Base-by-base conservation (phyloP, 2,888 invertebrate genomes). In the Polydrusus cervinus region DNA sequence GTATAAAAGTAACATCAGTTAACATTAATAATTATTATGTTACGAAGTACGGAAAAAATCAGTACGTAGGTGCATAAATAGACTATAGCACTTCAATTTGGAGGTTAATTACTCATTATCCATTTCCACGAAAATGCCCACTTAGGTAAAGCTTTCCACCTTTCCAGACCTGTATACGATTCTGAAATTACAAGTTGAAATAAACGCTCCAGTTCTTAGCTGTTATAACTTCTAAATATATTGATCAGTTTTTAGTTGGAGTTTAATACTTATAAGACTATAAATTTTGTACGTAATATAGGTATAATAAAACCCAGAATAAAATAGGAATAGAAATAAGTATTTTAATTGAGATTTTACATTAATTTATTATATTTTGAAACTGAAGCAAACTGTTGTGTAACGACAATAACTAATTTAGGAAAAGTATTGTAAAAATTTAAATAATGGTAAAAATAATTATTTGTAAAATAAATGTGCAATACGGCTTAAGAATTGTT, bases 331-430 rank as follows among this genome's bases (percentile, higher is more conserved):
- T 75, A 66, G 75, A 62, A 66, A 74, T 68, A 73, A 71, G 76
- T 3, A 43, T 30, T 51, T 65, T 49, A 13, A 49, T 49, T 67
- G 16, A 20, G 79, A 78, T 76, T 80, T 80, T 80, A 79, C 77
- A 78, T 78, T 79, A 11, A 53, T 40, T 71, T 71, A 20, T 53
- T 64, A 40, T 55, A 64, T 81, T 78, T 79, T 75, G 74, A 78
- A 79, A 78, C 51, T 66, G 34, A 74, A 62, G 65, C 55, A 80
- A 74, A 86, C 86, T 87, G 87, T 87, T 87, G 87, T 87, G 87
- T 87, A 87, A 85, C 85, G 87, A 87, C 87, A 87, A 87, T 87
- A 87, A 87, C 82, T 87, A 87, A 84, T 84, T 86, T 85, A 85
- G 86, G 84, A 82, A n/a, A 72, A 77, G 71, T 47, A n/a, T 30